phyloP scores from a whole-genome alignment of 2,113 vertebrate genomes.

The Galeopterus variegatus region DNA sequence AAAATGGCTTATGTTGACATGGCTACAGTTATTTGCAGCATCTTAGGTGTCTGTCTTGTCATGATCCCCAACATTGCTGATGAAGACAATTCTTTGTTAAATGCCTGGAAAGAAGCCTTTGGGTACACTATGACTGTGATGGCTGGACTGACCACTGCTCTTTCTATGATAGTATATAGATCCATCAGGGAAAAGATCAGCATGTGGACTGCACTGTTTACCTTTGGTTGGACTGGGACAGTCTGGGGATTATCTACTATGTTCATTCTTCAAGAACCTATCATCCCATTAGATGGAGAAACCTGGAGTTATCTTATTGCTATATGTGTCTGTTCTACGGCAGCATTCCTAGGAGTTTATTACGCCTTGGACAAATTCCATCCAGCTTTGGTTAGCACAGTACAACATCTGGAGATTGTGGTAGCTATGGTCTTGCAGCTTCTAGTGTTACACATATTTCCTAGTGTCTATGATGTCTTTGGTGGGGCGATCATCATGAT shows the following conservation, averaged over 20 bases:
- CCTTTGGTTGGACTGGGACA: conserved; percentile 98
- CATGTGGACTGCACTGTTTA: conserved; percentile 99
- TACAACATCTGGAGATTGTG: conserved; percentile 98
- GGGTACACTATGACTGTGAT: conserved; percentile 98
- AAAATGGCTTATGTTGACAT: conserved; percentile 94
- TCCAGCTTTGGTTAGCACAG: conserved; percentile 97
- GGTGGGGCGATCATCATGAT: conserved; percentile 96
- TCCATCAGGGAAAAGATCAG: conserved; percentile 97
- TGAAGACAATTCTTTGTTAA: conserved; percentile 94
- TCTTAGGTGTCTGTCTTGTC: conserved; percentile 96
- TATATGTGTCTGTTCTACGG: conserved; percentile 98
- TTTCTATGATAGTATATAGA: conserved; percentile 98
- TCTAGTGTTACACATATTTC: conserved; percentile 95
- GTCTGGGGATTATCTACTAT: conserved; percentile 98
- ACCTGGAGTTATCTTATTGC: conserved; percentile 98
- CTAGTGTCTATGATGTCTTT: conserved; percentile 94
- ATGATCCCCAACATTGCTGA: conserved; percentile 97
- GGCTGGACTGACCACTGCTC: conserved; percentile 97
- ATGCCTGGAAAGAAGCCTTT: conserved; percentile 98
- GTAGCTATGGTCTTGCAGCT: conserved; percentile 98
- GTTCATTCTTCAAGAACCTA: conserved; percentile 99
- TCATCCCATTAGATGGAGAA: conserved; percentile 96
- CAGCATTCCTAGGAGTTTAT: conserved; percentile 98
- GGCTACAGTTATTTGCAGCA: conserved; percentile 94
- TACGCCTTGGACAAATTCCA: conserved; percentile 98